phyloP scores from a whole-genome alignment of 1,140 invertebrate genomes.

The Drosophila nebulosa region DNA sequence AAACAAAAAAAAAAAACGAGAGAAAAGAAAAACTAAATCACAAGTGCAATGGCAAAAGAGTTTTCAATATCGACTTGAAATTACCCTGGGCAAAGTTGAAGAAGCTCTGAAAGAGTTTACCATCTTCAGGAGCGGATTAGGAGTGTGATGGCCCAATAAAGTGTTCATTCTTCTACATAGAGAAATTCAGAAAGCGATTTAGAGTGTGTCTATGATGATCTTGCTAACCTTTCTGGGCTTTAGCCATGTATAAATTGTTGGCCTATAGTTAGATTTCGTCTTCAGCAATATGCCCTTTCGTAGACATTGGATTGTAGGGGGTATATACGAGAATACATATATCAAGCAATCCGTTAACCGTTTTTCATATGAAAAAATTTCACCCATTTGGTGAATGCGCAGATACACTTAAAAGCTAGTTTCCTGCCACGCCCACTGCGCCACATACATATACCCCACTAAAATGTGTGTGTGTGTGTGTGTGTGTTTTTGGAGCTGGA shows the following conservation, averaged over 20 bases:
- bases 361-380: constrained; percentile 49
- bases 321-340: no score
- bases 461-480: not conserved
- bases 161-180: no score
- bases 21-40: not conserved
- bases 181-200: no score
- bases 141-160: no score
- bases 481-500: constrained; percentile 1
- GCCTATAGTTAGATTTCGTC: no score
- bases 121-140: no score
- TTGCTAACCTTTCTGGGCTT: no score
- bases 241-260: no score
- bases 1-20: constrained; percentile 9
- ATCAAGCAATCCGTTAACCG: constrained; percentile 20
- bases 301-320: not conserved
- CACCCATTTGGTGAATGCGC: constrained; percentile 17
- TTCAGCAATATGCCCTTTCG: not conserved
- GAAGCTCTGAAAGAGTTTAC: not conserved
- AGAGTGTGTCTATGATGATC: no score
- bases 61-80: not conserved
- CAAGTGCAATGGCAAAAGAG: not conserved
- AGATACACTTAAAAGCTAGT: constrained; percentile 73
- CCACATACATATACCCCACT: constrained; percentile 1
- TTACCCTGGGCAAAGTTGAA: no score
- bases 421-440: constrained; percentile 62